Evolutionary conservation across 2,113 vertebrate genomes (phyloP).

Genomic region (Semnornis frantzii): DNA sequence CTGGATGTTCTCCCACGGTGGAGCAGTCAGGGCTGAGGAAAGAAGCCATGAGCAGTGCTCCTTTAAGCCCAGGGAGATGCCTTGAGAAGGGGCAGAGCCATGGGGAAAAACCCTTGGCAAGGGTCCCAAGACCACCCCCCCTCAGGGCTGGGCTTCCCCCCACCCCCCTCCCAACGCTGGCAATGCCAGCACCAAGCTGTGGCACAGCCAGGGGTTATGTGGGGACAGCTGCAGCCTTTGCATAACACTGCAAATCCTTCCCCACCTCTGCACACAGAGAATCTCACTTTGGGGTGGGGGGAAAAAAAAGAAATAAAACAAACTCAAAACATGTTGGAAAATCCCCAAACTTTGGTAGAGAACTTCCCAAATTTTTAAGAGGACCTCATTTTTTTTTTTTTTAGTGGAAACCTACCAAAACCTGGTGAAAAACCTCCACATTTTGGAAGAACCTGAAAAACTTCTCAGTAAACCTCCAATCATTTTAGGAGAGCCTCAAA

Average conservation of each 20-base stretch:
- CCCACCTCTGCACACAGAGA: rapidly evolving
- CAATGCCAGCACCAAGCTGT: rapidly evolving
- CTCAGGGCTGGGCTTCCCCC: not conserved
- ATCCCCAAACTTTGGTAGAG: too few species aligned
- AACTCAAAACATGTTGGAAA: too few species aligned
- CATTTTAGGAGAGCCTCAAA: too few species aligned
- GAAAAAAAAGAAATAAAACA: not conserved
- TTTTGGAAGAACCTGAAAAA: too few species aligned
- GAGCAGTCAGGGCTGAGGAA: not conserved
- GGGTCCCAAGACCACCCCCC: not conserved
- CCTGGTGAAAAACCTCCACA: too few species aligned
- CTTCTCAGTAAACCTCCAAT: too few species aligned
- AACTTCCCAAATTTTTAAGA: too few species aligned
- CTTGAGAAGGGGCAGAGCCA: not conserved
- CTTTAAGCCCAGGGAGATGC: not conserved
- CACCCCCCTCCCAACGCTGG: not conserved
- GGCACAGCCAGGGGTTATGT: not conserved
- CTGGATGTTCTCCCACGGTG: rapidly evolving
- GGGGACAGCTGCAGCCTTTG: not conserved
- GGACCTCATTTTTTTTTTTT: too few species aligned
- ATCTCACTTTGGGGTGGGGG: too few species aligned
- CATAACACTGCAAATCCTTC: not conserved
- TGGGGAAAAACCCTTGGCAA: not conserved
- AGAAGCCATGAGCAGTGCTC: not conserved
- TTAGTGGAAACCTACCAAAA: too few species aligned